A percentile compares a stretch with the other conserved stretches of the same genome.
These are phyloP conservation scores for Otolemur garnettii DNA, from an alignment of 2,113 vertebrate species.

Conservation along the genomic window DNA sequence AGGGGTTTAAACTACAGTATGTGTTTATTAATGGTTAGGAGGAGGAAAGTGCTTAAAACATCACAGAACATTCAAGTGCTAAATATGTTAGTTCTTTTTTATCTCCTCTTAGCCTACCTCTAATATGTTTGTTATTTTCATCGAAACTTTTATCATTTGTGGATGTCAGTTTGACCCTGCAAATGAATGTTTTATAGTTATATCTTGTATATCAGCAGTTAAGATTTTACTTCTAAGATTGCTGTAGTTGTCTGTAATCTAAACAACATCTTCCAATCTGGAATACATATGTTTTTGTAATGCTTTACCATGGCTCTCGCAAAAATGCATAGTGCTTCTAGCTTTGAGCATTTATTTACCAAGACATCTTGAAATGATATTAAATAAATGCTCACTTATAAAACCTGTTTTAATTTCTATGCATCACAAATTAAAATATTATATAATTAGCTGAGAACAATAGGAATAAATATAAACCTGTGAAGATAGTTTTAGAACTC, in stretches of 20 bases:
- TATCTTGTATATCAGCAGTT: constrained; percentile 8
- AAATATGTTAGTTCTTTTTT: constrained; percentile 1
- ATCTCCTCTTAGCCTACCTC: constrained; percentile 50
- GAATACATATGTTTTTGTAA: constrained; percentile 73
- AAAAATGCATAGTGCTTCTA: constrained; percentile 40
- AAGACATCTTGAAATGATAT: constrained; percentile 35
- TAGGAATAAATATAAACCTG: constrained; percentile 35
- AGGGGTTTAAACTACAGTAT: not conserved
- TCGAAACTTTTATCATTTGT: constrained; percentile 43
- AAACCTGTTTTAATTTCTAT: constrained; percentile 66
- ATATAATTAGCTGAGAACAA: constrained; percentile 43
- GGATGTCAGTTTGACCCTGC: constrained; percentile 17
- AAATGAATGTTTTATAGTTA: constrained; percentile 27
- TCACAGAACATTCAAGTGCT: not conserved
- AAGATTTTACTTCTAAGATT: constrained; percentile 22
- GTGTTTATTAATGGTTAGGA: not conserved
- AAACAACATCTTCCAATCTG: constrained; percentile 13
- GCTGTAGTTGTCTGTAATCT: constrained; percentile 16
- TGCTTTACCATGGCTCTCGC: constrained; percentile 55
- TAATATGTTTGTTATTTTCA: constrained; percentile 4
- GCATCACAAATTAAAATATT: constrained; percentile 53
- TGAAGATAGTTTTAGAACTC: constrained; percentile 42
- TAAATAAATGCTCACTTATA: constrained; percentile 64
- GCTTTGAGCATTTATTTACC: constrained; percentile 68
- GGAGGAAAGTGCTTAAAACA: not conserved